Base-by-base conservation (phyloP, 2,113 vertebrate species). In the Trachemys scripta region DNA sequence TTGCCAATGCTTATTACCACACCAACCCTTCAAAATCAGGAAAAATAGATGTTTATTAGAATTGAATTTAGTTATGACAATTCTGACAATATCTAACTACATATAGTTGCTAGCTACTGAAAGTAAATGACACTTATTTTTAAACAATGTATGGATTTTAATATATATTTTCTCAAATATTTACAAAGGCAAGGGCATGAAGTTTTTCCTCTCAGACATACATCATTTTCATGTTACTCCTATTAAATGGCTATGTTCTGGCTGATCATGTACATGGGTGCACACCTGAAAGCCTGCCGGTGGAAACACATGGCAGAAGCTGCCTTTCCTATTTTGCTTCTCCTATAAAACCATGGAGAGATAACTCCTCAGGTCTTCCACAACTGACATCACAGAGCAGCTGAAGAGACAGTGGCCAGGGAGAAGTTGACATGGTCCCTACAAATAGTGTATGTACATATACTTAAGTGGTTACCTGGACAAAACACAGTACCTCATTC, bases 41-140 rank as follows among this genome's bases (percentile, higher is more conserved):
- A 87, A 17, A 90, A 96, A 87, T 88, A 87, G 27, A 87, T 91
- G 79, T 95, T 80, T 59, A 85, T 56, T 82, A 38, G 9, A 14
- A 92, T 27, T 53, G 0, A 90, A 47, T 59, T 92, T 1, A 90
- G 84, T 57, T 72, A 24, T 92, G 51, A 80, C 47, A 85, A 47
- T 54, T 87, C 0, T 42, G 76, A 54, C 13, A 54, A 31, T 13
- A 89, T 90, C 85, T 62, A 86, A 80, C 42, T 88, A 24, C 62
- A 45, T 1, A 7, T 91, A 81, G 5, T n/a, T 92, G 85, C 83
- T 72, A 89, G 42, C n/a, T 86, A 56, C 2, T 69, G 35, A 86
- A 93, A 85, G 38, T 22, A 84, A 3, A 7, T 47, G 22, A 59
- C 80, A 82, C 62, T 81, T 45, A 78, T 79, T 82, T 82, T 31